phyloP scores from a whole-genome alignment of 2,888 invertebrate genomes.

The Gastracanthus pulcherrimus region DNA sequence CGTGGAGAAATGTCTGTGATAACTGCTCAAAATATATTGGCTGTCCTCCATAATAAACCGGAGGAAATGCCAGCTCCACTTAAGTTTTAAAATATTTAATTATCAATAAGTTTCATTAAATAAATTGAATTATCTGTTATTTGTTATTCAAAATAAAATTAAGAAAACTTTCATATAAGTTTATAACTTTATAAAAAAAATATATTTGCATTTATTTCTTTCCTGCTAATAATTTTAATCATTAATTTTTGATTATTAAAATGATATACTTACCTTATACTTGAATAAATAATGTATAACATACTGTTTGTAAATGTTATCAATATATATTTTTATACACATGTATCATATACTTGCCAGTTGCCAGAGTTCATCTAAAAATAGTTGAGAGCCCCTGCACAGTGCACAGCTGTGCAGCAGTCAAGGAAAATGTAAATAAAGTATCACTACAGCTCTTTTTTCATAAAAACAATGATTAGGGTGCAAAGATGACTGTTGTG shows the following conservation, averaged over 20 bases:
- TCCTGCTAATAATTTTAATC: not conserved
- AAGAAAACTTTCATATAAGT: not conserved
- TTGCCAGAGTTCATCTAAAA: too few species aligned
- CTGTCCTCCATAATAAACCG: conserved; percentile 82
- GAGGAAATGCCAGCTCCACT: conserved; percentile 83
- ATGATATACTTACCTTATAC: not conserved
- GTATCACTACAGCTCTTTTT: not conserved
- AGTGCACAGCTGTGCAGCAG: not conserved
- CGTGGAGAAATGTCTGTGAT: conserved; percentile 90
- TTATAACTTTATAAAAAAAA: not conserved
- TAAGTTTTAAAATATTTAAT: conserved; percentile 52
- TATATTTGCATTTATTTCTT: not conserved
- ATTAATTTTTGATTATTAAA: not conserved
- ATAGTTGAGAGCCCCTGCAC: conserved; percentile 3
- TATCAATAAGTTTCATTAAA: not conserved
- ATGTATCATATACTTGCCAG: not conserved
- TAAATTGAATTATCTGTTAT: not conserved
- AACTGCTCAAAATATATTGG: conserved; percentile 90
- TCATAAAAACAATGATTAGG: not conserved
- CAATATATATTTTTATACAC: not conserved
- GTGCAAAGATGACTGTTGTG: conserved; percentile 3
- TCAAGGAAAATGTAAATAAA: conserved; percentile 43
- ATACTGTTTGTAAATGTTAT: not conserved
- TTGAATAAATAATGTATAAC: too few species aligned
- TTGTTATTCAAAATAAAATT: not conserved